A percentile compares a stretch with the other conserved stretches of the same genome.
Evolutionary conservation across 2,797 vertebrate genomes (phyloP).

Genomic region (Ctenopoma multispine): DNA sequence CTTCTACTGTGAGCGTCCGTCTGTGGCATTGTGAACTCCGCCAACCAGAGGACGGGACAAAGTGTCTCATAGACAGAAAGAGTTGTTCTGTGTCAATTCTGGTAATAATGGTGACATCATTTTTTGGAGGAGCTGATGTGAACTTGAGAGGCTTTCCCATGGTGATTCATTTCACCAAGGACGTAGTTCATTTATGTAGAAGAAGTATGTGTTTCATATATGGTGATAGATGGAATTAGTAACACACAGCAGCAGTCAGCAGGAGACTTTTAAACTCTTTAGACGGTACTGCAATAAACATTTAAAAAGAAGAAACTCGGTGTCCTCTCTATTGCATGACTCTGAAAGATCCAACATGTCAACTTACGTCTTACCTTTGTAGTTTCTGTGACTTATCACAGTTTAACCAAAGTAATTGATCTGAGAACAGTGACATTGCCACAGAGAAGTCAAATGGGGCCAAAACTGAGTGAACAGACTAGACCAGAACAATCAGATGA

Average conservation of each 20-base stretch:
- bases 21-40: slow-evolving; percentile 62
- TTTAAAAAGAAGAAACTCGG: slow-evolving; percentile 1
- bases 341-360: neutral
- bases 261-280: neutral
- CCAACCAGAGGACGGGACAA: slow-evolving; percentile 63
- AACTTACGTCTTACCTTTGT: neutral
- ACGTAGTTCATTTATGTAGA: neutral
- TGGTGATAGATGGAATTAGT: slow-evolving; percentile 5
- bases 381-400: neutral
- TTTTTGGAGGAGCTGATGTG: slow-evolving; percentile 45
- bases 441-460: neutral
- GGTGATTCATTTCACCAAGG: slow-evolving; percentile 37
- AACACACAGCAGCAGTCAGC: neutral
- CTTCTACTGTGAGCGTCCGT: slow-evolving; percentile 67
- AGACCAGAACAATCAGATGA: neutral
- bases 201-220: slow-evolving; percentile 1
- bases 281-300: too few relatives aligned
- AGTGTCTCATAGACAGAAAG: slow-evolving; percentile 62
- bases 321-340: neutral
- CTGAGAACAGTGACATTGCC: neutral
- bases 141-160: slow-evolving; percentile 39
- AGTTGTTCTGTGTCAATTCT: slow-evolving; percentile 54
- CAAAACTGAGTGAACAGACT: neutral
- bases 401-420: neutral
- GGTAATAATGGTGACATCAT: slow-evolving; percentile 63